phyloP scores from a whole-genome alignment of 2,888 invertebrate genomes.

The Xestia xanthographa region DNA sequence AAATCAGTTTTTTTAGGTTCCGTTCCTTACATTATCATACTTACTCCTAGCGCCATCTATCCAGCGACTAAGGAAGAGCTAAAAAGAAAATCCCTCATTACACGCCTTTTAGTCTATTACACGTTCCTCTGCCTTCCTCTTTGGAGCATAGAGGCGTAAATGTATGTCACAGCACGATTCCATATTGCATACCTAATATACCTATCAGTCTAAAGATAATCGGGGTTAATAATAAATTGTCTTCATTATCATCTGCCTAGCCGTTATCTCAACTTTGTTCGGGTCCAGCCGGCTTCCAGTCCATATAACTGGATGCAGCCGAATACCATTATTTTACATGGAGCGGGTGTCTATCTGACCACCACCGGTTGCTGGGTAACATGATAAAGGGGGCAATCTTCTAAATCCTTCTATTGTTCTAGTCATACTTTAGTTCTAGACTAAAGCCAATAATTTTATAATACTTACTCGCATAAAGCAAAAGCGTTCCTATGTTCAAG shows the following conservation, averaged over 20 bases:
- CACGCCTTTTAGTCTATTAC: too few relatives aligned
- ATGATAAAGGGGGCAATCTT: background rate
- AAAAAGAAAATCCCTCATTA: too few relatives aligned
- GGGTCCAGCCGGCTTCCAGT: background rate
- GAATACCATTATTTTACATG: background rate
- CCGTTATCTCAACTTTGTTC: background rate
- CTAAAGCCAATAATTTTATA: background rate
- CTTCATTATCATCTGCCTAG: too few relatives aligned
- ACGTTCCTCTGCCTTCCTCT: background rate
- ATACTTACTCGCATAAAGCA: slow-evolving; percentile 6
- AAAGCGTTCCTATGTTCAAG: slow-evolving; percentile 24
- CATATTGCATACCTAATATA: background rate
- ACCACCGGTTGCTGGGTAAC: background rate
- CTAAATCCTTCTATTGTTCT: background rate
- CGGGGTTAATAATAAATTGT: too few relatives aligned
- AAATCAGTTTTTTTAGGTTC: too few relatives aligned
- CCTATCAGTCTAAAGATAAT: background rate
- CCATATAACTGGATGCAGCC: background rate
- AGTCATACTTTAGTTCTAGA: background rate
- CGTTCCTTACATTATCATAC: too few relatives aligned
- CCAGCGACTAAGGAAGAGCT: too few relatives aligned
- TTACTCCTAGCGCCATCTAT: too few relatives aligned
- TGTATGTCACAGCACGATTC: too few relatives aligned
- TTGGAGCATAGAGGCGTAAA: background rate
- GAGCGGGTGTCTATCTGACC: background rate